Evolutionary conservation across 2,113 vertebrate species (phyloP).

Genomic region (Eretmodus cyanostictus): DNA sequence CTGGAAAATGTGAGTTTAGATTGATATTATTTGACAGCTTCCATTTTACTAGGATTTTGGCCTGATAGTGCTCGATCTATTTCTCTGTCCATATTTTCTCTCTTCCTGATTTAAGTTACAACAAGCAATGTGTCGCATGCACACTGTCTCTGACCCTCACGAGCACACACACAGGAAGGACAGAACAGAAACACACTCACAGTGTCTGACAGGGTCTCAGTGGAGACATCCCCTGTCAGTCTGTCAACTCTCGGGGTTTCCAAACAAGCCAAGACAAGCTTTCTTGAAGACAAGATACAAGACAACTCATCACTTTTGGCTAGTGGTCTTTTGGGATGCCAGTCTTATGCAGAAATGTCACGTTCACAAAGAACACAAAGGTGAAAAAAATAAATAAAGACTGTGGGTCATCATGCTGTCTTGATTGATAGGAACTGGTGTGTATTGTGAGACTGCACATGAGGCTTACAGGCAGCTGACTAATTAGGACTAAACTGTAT

Average conservation of each 20-base stretch:
- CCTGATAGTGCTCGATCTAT: not conserved
- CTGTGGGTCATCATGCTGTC: not conserved
- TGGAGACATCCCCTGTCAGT: constrained; percentile 36
- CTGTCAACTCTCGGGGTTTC: constrained; percentile 37
- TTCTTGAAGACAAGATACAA: constrained; percentile 31
- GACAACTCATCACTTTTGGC: constrained; percentile 53
- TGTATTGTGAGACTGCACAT: constrained; percentile 15
- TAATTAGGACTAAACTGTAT: constrained; percentile 58
- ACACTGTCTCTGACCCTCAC: not conserved
- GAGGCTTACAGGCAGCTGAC: constrained; percentile 29
- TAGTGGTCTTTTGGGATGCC: constrained; percentile 38
- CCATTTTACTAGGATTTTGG: not conserved
- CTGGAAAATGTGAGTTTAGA: not conserved
- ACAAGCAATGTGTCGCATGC: not conserved
- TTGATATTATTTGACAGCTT: not conserved
- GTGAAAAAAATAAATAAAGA: not conserved
- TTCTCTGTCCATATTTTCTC: not conserved
- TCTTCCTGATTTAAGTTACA: not conserved
- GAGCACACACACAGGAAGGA: not conserved
- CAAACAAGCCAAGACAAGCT: constrained; percentile 41
- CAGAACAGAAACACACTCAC: not conserved
- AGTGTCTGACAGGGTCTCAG: constrained; percentile 27
- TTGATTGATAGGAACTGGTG: constrained; percentile 9
- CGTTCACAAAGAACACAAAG: constrained; percentile 4
- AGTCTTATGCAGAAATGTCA: constrained; percentile 27